A percentile compares a stretch with the other conserved stretches of the same genome.
phyloP scores from a whole-genome alignment of 1,140 invertebrate species.

The Cotesia typhae region DNA sequence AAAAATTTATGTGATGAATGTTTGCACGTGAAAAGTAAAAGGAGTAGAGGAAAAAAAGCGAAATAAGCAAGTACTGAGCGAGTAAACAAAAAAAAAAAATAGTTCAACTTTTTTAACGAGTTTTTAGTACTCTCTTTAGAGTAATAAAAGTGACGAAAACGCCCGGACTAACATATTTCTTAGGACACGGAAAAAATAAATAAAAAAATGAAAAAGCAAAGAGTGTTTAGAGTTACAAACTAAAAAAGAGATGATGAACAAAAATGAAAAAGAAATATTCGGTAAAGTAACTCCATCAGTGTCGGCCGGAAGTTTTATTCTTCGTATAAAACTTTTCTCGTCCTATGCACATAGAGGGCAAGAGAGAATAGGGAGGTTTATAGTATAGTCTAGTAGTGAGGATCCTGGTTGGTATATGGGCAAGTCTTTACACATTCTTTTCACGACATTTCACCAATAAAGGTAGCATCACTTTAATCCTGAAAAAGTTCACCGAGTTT shows the following conservation, averaged over 20 bases:
- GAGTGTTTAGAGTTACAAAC: background rate
- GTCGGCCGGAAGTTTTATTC: slow-evolving; percentile 31
- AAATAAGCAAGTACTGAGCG: too few species aligned
- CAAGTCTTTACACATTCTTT: slow-evolving; percentile 29
- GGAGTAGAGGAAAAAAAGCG: too few species aligned
- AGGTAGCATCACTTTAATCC: slow-evolving; percentile 9
- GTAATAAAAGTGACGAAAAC: slow-evolving; percentile 23
- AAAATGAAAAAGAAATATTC: slow-evolving; percentile 16
- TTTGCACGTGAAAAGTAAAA: too few species aligned
- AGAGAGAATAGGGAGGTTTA: slow-evolving; percentile 6
- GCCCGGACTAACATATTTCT: slow-evolving; percentile 15
- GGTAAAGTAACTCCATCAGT: slow-evolving; percentile 31
- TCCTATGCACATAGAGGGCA: background rate
- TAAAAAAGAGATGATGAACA: slow-evolving; percentile 15
- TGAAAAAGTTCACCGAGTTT: slow-evolving; percentile 4
- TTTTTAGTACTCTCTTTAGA: slow-evolving; percentile 3
- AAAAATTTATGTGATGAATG: too few species aligned
- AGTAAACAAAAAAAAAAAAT: too few species aligned
- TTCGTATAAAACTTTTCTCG: slow-evolving; percentile 25
- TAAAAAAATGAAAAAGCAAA: background rate
- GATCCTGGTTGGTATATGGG: slow-evolving; percentile 20
- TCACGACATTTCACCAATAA: slow-evolving; percentile 5
- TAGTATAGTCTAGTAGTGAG: background rate
- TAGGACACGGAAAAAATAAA: background rate
- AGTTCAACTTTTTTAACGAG: background rate